A percentile compares a stretch with the other conserved stretches of the same genome.
These are phyloP conservation scores for Agrochola litura DNA, from an alignment of 2,888 invertebrate species.

Conservation along the genomic window DNA sequence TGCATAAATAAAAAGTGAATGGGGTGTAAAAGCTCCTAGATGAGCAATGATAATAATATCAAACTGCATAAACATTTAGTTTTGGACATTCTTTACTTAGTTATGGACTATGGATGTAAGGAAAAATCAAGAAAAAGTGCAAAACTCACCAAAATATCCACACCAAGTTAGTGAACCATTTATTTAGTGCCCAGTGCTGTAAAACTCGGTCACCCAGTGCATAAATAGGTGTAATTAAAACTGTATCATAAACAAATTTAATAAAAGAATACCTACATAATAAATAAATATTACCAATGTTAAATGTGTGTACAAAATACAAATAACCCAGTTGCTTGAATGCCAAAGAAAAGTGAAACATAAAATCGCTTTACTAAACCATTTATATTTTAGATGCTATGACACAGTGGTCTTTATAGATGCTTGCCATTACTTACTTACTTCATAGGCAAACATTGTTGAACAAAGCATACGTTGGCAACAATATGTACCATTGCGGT, in stretches of 20 bases:
- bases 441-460: neutral
- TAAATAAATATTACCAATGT: neutral
- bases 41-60: neutral
- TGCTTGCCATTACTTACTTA: neutral
- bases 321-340: neutral
- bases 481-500: neutral
- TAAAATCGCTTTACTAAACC: neutral
- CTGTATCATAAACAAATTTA: neutral
- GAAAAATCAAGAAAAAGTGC: neutral
- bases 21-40: neutral
- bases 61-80: neutral
- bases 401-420: neutral
- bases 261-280: neutral
- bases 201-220: slow-evolving; percentile 69
- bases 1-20: neutral
- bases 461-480: neutral
- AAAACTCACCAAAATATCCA: slow-evolving; percentile 54
- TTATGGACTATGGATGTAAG: neutral
- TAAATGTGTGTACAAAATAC: neutral
- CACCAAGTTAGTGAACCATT: slow-evolving; percentile 56
- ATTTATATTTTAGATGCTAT: too few species aligned
- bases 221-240: slow-evolving; percentile 28
- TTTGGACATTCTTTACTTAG: neutral
- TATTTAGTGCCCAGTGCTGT: slow-evolving; percentile 70
- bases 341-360: neutral